Base-by-base conservation (phyloP, 1,140 invertebrate species). In the Adelges cooleyi region DNA sequence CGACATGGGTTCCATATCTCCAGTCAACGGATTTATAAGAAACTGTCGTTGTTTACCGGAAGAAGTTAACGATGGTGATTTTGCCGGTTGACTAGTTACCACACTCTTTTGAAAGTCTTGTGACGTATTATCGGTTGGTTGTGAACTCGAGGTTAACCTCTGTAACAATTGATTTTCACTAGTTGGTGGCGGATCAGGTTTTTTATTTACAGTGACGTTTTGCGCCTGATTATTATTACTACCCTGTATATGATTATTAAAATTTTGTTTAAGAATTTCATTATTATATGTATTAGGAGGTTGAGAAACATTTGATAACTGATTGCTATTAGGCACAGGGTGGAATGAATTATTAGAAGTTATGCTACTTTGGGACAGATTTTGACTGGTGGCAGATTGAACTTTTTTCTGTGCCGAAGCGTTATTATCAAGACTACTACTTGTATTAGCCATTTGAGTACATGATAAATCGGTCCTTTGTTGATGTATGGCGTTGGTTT, bases 1-100 rank as follows among this genome's bases (percentile, higher is more conserved):
- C 4, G 82, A 81, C 80, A 87, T 84, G 1, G 86, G 86, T 73
- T 93, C 90, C 69, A 94, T 74, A 69, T 88, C 83, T 13, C 90
- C 90, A 5, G 90, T 92, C 67, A 90, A 79, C 4, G 90, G 90
- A 78, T 92, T 94, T 33, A 92, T 89, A 2, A 92, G 80, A 77
- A 87, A 87, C 71, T 87, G 84, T 49, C 83, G 78, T 62, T 82
- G 79, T 69, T 84, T 81, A 1, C 59, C 66, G 25, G 66, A 56
- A 42, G 52, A 56, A 25, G 66, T 59, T 29, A 66, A 53, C n/a
- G 50, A 17, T 52, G 65, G 65, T 11, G 65, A 66, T 44, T 66
- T 66, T 38, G 48, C 29, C 40, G 51, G 36, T 44, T 66, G 65
- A 66, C 65, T 66, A 66, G 65, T 22, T 66, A 52, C 65, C 38